phyloP scores from a whole-genome alignment of 2,797 vertebrate genomes.

The Orestias chungarensis region DNA sequence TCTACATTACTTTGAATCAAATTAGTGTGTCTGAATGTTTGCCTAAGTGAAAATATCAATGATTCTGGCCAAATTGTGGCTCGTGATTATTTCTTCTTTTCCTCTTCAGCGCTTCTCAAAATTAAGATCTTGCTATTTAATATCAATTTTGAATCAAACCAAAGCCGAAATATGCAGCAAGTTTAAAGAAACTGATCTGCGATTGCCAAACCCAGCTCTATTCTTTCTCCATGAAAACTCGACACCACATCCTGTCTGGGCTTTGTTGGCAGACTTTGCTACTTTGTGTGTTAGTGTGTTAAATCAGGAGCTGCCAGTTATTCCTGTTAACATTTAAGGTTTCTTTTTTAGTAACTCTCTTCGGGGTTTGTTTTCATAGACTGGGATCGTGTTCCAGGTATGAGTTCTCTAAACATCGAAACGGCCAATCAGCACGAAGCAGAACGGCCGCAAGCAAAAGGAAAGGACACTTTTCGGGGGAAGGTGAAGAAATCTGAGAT shows the following conservation, averaged over 20 bases:
- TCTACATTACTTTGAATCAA: not conserved
- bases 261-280: not conserved
- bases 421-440: not conserved
- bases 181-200: not conserved
- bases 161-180: not conserved
- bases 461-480: not conserved
- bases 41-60: not conserved
- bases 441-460: not conserved
- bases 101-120: not conserved
- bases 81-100: slow-evolving; percentile 1
- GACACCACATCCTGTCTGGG: not conserved
- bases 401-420: not conserved
- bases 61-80: not conserved
- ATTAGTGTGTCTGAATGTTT: not conserved
- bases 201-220: not conserved
- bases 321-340: not conserved
- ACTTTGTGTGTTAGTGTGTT: not conserved
- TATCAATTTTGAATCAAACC: not conserved
- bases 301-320: not conserved
- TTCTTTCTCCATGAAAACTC: not conserved
- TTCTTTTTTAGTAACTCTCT: not conserved
- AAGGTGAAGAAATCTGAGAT: not conserved
- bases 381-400: not conserved
- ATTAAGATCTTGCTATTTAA: not conserved
- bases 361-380: not conserved